Evolutionary conservation across 2,888 invertebrate species (phyloP).

Genomic region (Myopa testacea): DNA sequence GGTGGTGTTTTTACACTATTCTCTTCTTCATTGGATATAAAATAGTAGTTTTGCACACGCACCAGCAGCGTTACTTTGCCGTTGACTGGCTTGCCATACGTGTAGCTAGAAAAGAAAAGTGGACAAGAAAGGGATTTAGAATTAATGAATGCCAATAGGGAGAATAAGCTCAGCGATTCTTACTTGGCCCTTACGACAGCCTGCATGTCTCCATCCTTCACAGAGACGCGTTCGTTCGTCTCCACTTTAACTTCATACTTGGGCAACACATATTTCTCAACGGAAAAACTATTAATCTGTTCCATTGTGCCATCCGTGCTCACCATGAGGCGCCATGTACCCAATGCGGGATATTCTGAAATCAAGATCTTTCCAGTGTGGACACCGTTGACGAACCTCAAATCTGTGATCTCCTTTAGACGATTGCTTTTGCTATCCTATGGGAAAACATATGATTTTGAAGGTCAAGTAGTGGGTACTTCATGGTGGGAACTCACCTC

Average conservation of each 20-base stretch:
- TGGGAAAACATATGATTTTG: background rate
- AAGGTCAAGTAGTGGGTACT: background rate
- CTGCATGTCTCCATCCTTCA: slow-evolving; percentile 82
- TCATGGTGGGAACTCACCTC: slow-evolving; percentile 70
- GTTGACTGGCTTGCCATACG: slow-evolving; percentile 81
- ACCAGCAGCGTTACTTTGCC: slow-evolving; percentile 88
- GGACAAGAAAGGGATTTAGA: background rate
- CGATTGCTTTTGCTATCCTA: slow-evolving; percentile 84
- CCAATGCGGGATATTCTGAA: slow-evolving; percentile 83
- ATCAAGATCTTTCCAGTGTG: slow-evolving; percentile 81
- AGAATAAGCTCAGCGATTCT: slow-evolving; percentile 65
- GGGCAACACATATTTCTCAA: slow-evolving; percentile 91
- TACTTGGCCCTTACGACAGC: slow-evolving; percentile 74
- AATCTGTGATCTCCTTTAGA: slow-evolving; percentile 83
- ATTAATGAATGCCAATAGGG: no score
- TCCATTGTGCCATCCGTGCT: slow-evolving; percentile 54
- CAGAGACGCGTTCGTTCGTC: slow-evolving; percentile 83
- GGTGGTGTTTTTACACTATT: slow-evolving; percentile 49
- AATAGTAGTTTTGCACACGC: slow-evolving; percentile 69
- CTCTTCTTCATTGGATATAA: slow-evolving; percentile 23
- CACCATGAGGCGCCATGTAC: slow-evolving; percentile 79
- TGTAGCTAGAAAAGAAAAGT: slow-evolving; percentile 71
- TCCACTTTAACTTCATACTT: slow-evolving; percentile 90
- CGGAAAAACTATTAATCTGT: slow-evolving; percentile 69
- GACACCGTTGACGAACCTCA: slow-evolving; percentile 68